Base-by-base conservation (phyloP, 2,888 invertebrate genomes). In the Xestoiulus laeticollis region DNA sequence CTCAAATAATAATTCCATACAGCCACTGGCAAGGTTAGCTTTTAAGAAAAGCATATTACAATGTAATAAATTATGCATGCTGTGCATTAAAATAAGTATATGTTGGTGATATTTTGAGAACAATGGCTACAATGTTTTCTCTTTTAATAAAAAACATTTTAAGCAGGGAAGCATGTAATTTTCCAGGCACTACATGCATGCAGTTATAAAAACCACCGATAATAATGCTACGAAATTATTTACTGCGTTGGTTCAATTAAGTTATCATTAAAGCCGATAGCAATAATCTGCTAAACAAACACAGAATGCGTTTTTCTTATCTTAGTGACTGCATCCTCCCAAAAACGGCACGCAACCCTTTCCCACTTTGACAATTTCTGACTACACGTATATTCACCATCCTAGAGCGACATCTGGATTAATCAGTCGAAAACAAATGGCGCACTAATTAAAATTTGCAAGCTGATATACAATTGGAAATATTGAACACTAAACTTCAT, bases 161-260 rank as follows among this genome's bases (percentile, higher is more conserved):
- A 48, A 19, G 59, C n/a, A n/a, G 59, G 3, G 30, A 4, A 30
- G 30, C 22, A 26, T 26, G 30, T 30, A 30, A 1, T 78, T 26
- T 68, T 68, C 12, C 68, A n/a, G n/a, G n/a, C n/a, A n/a, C n/a
- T n/a, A n/a, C n/a, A 48, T 16, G 48, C 26, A 22, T 6, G 14
- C 22, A 30, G 14, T 78, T 30, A 5, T 22, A 78, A 78, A 78
- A 78, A 26, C 30, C 30, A 30, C 22, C 78, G 22, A 78, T 78
- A 78, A 78, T 26, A 78, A 78, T 68, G 78, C 30, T 78, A 1
- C 78, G 30, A 78, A 78, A 78, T 78, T 78, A 26, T 78, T 78
- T 30, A 78, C 78, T 78, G 78, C 78, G 78, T 78, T 26, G 78
- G 22, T 78, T 78, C 78, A 78, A 78, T 78, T 78, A 78, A 78